A percentile compares a stretch with the other conserved stretches of the same genome.
These are phyloP conservation scores for Syngnathoides biaculeatus DNA, from an alignment of 2,113 vertebrate species.

Conservation along the genomic window DNA sequence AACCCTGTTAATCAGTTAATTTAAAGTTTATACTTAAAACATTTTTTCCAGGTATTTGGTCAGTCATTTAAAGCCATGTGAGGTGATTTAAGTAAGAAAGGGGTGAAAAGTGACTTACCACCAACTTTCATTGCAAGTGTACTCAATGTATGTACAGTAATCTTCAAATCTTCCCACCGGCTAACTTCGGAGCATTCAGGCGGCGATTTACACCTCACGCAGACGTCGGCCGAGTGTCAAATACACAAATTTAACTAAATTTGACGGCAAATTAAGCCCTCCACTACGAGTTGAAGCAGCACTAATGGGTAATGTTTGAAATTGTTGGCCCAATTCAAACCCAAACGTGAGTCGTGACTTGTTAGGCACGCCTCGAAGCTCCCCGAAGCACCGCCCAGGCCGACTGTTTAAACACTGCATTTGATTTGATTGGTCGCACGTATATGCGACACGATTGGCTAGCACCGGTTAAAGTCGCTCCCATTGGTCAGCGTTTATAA, in stretches of 20 bases:
- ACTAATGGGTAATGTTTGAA: slow-evolving; percentile 12
- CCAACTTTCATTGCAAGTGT: slow-evolving; percentile 78
- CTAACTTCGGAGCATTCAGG: slow-evolving; percentile 1
- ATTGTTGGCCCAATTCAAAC: slow-evolving; percentile 52
- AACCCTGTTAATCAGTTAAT: background rate
- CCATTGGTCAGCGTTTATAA: slow-evolving; percentile 53
- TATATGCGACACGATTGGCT: slow-evolving; percentile 61
- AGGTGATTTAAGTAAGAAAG: background rate
- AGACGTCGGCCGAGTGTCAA: background rate
- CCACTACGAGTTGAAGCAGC: background rate
- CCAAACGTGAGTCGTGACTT: slow-evolving; percentile 50
- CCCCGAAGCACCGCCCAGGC: slow-evolving; percentile 67
- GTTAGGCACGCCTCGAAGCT: slow-evolving; percentile 53
- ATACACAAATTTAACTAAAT: background rate
- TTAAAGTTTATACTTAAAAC: background rate
- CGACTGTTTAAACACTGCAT: slow-evolving; percentile 72
- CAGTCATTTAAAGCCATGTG: no score
- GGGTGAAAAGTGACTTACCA: slow-evolving; percentile 62
- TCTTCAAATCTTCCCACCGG: slow-evolving; percentile 16
- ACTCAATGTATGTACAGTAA: slow-evolving; percentile 24
- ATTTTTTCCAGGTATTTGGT: no score
- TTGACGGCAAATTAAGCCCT: background rate
- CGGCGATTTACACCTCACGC: slow-evolving; percentile 23
- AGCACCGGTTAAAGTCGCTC: rapidly evolving
- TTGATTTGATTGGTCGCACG: slow-evolving; percentile 48